These are phyloP conservation scores for Cantharis rustica DNA, from an alignment of 2,888 invertebrate genomes.

Conservation along the genomic window DNA sequence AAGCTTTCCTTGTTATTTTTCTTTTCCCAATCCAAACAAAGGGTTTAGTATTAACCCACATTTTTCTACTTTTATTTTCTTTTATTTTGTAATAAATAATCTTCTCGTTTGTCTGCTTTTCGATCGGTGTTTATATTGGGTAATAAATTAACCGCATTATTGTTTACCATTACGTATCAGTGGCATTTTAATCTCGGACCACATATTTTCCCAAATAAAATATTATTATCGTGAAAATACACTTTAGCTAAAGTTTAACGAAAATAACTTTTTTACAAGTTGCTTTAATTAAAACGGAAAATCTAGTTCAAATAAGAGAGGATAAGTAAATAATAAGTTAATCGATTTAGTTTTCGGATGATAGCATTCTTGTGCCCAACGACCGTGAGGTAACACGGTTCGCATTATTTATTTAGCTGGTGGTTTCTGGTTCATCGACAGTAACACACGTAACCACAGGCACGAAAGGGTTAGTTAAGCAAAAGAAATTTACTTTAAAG, in stretches of 20 bases:
- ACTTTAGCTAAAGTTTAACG: not conserved
- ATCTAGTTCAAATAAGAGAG: not conserved
- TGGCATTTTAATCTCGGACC: constrained; percentile 29
- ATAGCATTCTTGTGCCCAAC: constrained; percentile 8
- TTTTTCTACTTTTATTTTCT: not conserved
- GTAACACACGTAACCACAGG: constrained; percentile 40
- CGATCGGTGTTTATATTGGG: constrained; percentile 6
- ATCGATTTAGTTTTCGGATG: not conserved
- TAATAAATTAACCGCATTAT: constrained; percentile 20
- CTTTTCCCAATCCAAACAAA: constrained; percentile 23
- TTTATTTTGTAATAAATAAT: not conserved
- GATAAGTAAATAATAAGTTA: not conserved
- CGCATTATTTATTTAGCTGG: constrained; percentile 18
- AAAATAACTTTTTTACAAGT: not conserved
- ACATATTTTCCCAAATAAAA: constrained; percentile 14
- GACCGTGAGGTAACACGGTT: constrained; percentile 6
- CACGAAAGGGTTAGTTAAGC: constrained; percentile 32
- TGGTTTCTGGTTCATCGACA: constrained; percentile 29
- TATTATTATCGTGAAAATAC: not conserved
- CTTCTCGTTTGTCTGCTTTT: constrained; percentile 22
- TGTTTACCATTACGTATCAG: constrained; percentile 23
- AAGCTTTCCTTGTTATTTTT: constrained; percentile 22
- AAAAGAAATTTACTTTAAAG: constrained; percentile 33
- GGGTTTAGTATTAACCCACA: constrained; percentile 22
- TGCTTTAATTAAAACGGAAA: not conserved